phyloP scores from a whole-genome alignment of 2,888 invertebrate genomes.

The Erebia palarica region DNA sequence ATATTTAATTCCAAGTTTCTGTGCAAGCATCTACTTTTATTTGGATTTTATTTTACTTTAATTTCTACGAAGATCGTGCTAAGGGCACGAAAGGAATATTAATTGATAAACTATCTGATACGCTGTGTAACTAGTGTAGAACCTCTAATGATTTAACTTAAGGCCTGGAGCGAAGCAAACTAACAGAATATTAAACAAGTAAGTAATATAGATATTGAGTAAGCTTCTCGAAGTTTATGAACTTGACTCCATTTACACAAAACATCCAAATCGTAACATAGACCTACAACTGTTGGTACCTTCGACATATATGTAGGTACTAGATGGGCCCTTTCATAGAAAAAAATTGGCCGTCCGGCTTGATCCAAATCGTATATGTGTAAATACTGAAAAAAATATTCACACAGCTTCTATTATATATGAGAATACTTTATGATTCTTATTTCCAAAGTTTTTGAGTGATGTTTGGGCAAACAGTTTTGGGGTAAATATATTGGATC shows the following conservation, averaged over 20 bases:
- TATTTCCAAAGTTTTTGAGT: background rate
- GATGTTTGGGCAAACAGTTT: background rate
- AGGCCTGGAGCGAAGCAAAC: slow-evolving; percentile 8
- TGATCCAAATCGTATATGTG: no score
- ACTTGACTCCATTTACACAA: background rate
- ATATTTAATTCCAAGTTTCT: no score
- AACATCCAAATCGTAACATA: background rate
- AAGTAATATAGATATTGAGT: slow-evolving; percentile 9
- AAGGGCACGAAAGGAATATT: slow-evolving; percentile 2
- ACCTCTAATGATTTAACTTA: slow-evolving; percentile 3
- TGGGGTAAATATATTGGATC: background rate
- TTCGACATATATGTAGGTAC: no score
- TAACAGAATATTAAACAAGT: slow-evolving; percentile 18
- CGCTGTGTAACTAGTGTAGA: background rate
- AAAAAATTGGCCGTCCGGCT: no score
- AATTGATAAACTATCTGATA: slow-evolving; percentile 8
- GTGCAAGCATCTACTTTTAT: no score
- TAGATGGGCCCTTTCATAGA: no score
- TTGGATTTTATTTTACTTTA: background rate
- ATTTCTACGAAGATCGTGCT: background rate
- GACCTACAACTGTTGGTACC: no score
- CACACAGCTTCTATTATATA: no score
- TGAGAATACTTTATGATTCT: background rate
- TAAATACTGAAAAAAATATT: no score
- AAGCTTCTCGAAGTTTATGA: slow-evolving; percentile 10